A percentile compares a stretch with the other conserved stretches of the same genome.
Evolutionary conservation across 2,888 invertebrate species (phyloP).

Genomic region (Dastarcus helophoroides): DNA sequence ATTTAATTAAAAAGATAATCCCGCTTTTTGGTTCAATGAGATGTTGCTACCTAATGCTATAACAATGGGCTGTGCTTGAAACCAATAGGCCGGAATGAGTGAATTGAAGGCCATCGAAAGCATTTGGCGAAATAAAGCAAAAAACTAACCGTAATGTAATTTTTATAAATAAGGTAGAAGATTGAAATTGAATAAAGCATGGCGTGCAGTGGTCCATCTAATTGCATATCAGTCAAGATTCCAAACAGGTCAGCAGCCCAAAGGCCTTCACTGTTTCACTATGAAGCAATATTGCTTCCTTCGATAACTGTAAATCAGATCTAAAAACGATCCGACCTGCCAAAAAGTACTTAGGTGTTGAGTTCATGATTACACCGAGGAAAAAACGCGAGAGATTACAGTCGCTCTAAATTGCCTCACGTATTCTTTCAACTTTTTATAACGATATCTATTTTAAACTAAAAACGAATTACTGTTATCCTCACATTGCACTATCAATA

Average conservation of each 20-base stretch:
- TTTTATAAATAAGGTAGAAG: too few relatives aligned
- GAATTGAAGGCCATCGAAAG: too few relatives aligned
- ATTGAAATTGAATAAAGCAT: too few relatives aligned
- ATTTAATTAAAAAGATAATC: too few relatives aligned
- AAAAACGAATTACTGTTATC: conserved; percentile 17
- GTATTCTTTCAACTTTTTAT: conserved; percentile 13
- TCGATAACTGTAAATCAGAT: conserved; percentile 25
- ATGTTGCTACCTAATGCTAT: too few relatives aligned
- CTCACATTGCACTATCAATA: conserved; percentile 8
- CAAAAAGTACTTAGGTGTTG: conserved; percentile 30
- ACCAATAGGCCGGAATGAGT: too few relatives aligned
- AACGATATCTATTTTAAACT: conserved; percentile 13
- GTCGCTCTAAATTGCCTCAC: conserved; percentile 10
- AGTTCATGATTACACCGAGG: background rate
- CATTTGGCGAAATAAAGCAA: too few relatives aligned
- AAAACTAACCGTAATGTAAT: too few relatives aligned
- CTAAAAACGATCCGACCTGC: conserved; percentile 28
- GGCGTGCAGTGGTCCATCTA: conserved; percentile 15
- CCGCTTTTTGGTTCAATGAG: too few relatives aligned
- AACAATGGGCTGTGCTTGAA: too few relatives aligned
- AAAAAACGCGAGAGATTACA: conserved; percentile 1
- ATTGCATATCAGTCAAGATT: conserved; percentile 26
- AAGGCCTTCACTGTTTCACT: conserved; percentile 14
- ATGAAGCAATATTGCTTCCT: conserved; percentile 29
- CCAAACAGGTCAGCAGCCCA: conserved; percentile 25